Percentiles rank a stretch among this genome's conserved stretches.
Evolutionary conservation across 1,140 invertebrate genomes (phyloP).

Genomic region (Tenebrio molitor): DNA sequence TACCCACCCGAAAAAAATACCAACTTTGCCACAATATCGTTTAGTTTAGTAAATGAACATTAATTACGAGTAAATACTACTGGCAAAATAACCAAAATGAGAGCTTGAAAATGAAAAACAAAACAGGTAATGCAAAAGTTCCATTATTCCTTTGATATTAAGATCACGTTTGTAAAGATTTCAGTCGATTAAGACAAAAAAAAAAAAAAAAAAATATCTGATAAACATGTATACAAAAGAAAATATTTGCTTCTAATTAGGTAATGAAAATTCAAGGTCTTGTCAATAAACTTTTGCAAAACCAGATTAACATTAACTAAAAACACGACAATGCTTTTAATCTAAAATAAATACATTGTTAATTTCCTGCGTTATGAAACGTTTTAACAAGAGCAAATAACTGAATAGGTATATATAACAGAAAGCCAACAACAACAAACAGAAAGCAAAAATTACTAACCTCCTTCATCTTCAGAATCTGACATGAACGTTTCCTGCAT

Average conservation of each 20-base stretch:
- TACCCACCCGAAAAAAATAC: conserved; percentile 3
- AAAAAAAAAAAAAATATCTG: neutral
- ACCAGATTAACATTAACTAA: neutral
- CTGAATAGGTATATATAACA: conserved; percentile 14
- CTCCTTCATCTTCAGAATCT: conserved; percentile 99
- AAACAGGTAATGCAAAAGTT: conserved; percentile 12
- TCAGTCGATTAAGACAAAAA: neutral
- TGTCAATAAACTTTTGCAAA: conserved; percentile 30
- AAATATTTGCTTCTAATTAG: conserved; percentile 5
- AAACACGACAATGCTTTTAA: neutral
- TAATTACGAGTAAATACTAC: conserved; percentile 27
- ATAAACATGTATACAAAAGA: conserved; percentile 15
- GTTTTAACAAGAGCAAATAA: neutral
- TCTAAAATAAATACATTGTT: conserved; percentile 1
- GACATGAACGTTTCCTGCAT: conserved; percentile 99
- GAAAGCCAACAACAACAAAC: conserved; percentile 42
- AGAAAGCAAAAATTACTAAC: conserved; percentile 69
- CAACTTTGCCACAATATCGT: conserved; percentile 1
- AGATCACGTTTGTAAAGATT: neutral
- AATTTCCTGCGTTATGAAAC: conserved; percentile 2
- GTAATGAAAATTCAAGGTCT: conserved; percentile 1
- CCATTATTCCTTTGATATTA: neutral
- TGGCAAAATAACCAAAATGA: conserved; percentile 28
- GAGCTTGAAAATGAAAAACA: neutral
- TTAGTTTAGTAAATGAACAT: conserved; percentile 20